Conservation (phyloP, 2,113 vertebrate genomes). For the Eleginops maclovinus region DNA sequence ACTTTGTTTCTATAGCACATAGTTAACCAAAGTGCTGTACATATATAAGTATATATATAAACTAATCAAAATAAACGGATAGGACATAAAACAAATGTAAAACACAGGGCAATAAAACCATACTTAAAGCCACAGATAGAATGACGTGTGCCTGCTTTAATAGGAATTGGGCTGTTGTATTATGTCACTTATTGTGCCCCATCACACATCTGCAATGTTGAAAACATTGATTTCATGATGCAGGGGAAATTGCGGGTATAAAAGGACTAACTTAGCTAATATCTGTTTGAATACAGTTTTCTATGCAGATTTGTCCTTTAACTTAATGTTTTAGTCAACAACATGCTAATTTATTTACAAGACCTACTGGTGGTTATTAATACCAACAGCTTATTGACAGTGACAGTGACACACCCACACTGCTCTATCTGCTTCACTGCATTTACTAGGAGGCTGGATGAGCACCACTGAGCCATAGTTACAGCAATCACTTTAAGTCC, state of each 20-base stretch:
- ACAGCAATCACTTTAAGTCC: conserved; percentile 30
- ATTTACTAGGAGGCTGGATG: conserved; percentile 40
- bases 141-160: too few relatives aligned
- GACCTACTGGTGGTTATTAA: conserved; percentile 29
- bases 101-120: too few relatives aligned
- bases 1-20: too few relatives aligned
- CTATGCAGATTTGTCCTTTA: background rate
- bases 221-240: background rate
- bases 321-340: background rate
- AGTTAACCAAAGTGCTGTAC: too few relatives aligned
- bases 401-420: conserved; percentile 52
- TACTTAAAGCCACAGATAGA: too few relatives aligned
- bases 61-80: too few relatives aligned
- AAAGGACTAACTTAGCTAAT: background rate
- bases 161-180: too few relatives aligned
- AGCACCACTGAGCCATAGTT: conserved; percentile 27
- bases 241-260: background rate
- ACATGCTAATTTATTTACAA: conserved; percentile 6
- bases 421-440: conserved; percentile 14
- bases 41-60: too few relatives aligned
- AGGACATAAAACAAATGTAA: too few relatives aligned
- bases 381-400: conserved; percentile 28
- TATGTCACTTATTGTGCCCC: too few relatives aligned
- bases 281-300: background rate
- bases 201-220: too few relatives aligned